A percentile compares a stretch with the other conserved stretches of the same genome.
These are phyloP conservation scores for Okamejei kenojei DNA, from an alignment of 2,797 vertebrate genomes.

Conservation along the genomic window DNA sequence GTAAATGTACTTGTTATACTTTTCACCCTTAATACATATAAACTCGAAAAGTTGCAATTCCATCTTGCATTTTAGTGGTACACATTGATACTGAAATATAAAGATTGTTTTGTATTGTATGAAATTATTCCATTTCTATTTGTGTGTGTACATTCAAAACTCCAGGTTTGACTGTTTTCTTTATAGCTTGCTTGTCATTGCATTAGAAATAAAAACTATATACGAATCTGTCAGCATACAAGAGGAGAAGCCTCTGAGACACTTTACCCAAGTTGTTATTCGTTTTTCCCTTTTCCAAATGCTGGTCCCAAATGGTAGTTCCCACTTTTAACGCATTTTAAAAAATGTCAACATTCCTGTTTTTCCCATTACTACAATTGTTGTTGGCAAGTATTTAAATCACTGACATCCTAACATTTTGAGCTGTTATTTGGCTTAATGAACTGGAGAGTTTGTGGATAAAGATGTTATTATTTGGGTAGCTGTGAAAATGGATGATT, in stretches of 20 bases:
- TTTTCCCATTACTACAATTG: no score
- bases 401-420: not conserved
- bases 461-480: not conserved
- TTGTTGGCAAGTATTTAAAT: no score
- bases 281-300: not conserved
- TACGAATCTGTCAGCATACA: not conserved
- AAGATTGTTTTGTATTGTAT: slow-evolving; percentile 21
- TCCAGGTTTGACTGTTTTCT: not conserved
- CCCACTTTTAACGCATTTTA: not conserved
- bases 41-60: not conserved
- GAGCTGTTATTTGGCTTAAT: not conserved
- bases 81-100: not conserved
- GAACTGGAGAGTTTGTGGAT: no score
- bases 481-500: not conserved
- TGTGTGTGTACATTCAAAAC: not conserved
- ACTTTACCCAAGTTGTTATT: not conserved
- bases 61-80: not conserved
- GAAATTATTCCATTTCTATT: not conserved
- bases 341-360: not conserved
- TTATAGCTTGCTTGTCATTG: not conserved
- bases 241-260: not conserved
- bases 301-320: not conserved
- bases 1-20: not conserved
- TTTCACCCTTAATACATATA: no score
- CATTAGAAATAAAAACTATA: not conserved